Base-by-base conservation (phyloP, 2,797 vertebrate species). In the Eulemur coronatus region DNA sequence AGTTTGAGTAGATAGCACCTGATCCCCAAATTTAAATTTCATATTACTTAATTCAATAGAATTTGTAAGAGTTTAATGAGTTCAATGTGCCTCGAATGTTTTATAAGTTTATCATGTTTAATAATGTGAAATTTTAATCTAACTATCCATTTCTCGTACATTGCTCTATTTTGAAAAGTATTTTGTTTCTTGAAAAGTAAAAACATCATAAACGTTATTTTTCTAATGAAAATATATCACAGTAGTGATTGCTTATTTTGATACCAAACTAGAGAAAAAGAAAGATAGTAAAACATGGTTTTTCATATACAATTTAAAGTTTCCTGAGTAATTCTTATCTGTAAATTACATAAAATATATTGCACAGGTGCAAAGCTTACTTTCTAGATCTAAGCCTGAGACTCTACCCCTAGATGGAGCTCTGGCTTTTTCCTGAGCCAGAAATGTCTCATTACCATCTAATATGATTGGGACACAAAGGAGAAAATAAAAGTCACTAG, bases 391-490 rank as follows among this genome's bases (percentile, higher is more conserved):
- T 97, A 52, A 93, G 18, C 57, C 35, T 52, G 20, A 15, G 3
- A 91, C 59, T 93, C 82, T 38, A 43, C 79, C 94, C 28, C 89
- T 97, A 97, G 97, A 75, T 94, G 97, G 96, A 79, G 94, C 89
- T 95, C 88, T 91, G 41, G 89, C 20, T 91, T 97, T 85, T 97
- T 80, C 48, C 57, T 95, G 73, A 93, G 26, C 35, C 26, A n/a
- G 43, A 26, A 48, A 90, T 84, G 20, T 59, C 14, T 50, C 76
- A 30, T 6, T 76, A 9, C 28, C 41, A 8, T 57, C 9, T 28
- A 22, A 48, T 41, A 63, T 65, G 0, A 15, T 12, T 15, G 48
- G 9, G 5, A 81, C 43, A 73, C 67, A 52, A 87, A 20, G 78
- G 41, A 76, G 50, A 35, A 17, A 84, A 78, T 28, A 72, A 90